A percentile compares a stretch with the other conserved stretches of the same genome.
Evolutionary conservation across 2,113 vertebrate species (phyloP).

Genomic region (Phylloscopus trochiloides): DNA sequence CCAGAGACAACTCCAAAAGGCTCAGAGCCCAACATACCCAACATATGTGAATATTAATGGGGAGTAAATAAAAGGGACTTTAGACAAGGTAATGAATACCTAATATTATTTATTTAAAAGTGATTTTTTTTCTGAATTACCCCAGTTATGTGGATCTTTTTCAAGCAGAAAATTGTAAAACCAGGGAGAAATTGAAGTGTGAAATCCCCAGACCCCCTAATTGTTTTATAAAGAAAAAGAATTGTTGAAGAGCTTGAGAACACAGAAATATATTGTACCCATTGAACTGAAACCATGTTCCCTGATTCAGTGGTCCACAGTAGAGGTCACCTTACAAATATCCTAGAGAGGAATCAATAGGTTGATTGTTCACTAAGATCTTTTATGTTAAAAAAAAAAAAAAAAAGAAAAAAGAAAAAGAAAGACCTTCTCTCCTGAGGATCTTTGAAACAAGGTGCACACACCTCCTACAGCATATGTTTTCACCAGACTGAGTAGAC

Average conservation of each 20-base stretch:
- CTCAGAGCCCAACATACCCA: not conserved
- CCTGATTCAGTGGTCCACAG: not conserved
- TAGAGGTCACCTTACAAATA: not conserved
- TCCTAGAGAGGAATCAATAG: not conserved
- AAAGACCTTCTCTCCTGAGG: not conserved
- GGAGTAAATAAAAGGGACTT: not conserved
- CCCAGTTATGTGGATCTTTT: not conserved
- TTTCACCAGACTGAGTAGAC: not conserved
- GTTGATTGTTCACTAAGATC: not conserved
- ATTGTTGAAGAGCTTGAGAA: not conserved
- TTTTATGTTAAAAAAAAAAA: not conserved
- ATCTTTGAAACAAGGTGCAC: not conserved
- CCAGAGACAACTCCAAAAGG: not conserved
- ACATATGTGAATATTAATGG: not conserved
- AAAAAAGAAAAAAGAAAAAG: not conserved
- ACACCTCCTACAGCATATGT: not conserved
- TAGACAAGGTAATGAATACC: not conserved
- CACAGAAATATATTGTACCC: not conserved
- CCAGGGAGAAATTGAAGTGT: not conserved
- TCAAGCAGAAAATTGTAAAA: not conserved
- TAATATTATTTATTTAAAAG: not conserved
- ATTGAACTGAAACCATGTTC: not conserved
- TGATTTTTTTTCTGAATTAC: not conserved
- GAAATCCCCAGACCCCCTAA: not conserved
- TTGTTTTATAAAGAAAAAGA: not conserved